A percentile compares a stretch with the other conserved stretches of the same genome.
Evolutionary conservation across 2,113 vertebrate species (phyloP).

Genomic region (Grammomys dolichurus): DNA sequence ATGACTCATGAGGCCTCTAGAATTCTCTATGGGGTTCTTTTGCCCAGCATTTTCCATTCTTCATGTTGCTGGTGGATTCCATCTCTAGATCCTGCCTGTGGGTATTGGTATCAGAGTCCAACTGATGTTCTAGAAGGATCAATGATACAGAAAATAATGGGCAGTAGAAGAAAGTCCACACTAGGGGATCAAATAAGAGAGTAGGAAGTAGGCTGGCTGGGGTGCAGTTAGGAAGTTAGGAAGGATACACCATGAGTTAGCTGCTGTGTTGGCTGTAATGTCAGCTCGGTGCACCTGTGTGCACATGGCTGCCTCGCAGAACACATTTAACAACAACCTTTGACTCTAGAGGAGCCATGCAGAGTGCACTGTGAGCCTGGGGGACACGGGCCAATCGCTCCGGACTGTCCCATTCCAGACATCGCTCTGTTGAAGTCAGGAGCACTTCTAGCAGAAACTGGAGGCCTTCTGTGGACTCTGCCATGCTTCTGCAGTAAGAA

Average conservation of each 20-base stretch:
- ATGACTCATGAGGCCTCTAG: not conserved
- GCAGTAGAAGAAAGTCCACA: slow-evolving; percentile 16
- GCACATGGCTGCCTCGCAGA: not conserved
- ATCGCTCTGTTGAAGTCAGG: not conserved
- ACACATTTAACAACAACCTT: fast-evolving
- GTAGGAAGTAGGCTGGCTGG: not conserved
- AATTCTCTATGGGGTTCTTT: not conserved
- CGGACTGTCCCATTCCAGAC: not conserved
- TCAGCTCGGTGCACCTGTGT: not conserved
- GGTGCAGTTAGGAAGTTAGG: not conserved
- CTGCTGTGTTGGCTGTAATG: not conserved
- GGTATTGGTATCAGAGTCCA: not conserved
- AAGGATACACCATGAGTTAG: not conserved
- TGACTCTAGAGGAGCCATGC: not conserved
- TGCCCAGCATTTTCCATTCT: not conserved
- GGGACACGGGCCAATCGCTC: not conserved
- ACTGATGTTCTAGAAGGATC: not conserved
- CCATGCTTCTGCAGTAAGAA: not conserved
- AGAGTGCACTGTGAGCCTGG: not conserved
- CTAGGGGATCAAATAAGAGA: not conserved
- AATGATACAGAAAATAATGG: not conserved
- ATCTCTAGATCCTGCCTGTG: not conserved
- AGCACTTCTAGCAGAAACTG: not conserved
- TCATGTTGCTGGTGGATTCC: not conserved
- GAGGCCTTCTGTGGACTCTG: not conserved